Evolutionary conservation across 1,140 invertebrate species (phyloP).

Genomic region (Tetramorium alpestre): DNA sequence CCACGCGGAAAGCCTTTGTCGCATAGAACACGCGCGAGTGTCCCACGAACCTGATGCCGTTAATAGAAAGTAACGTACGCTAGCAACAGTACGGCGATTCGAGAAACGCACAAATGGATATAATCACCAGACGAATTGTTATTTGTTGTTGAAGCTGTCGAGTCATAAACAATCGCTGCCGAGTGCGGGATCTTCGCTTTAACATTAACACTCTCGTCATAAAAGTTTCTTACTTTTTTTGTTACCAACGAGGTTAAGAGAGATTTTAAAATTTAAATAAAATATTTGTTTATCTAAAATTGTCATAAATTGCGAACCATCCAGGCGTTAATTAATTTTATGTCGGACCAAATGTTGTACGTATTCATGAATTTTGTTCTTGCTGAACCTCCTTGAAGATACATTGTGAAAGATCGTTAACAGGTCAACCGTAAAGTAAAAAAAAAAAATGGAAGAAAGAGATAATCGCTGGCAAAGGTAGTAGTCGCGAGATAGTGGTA

Average conservation of each 20-base stretch:
- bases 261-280: neutral
- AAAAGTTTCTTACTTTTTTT: neutral
- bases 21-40: conserved; percentile 34
- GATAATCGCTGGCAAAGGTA: conserved; percentile 22
- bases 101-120: conserved; percentile 15
- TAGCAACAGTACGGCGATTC: neutral
- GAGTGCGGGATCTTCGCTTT: neutral
- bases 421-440: conserved; percentile 25
- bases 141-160: neutral
- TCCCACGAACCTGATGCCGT: conserved; percentile 26
- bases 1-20: conserved; percentile 56
- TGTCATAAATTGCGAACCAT: neutral
- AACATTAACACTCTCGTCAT: neutral
- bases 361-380: neutral
- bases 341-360: neutral
- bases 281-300: neutral
- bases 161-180: neutral
- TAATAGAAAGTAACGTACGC: conserved; percentile 36
- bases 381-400: neutral
- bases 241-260: neutral
- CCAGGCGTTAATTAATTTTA: neutral
- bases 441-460: conserved; percentile 9
- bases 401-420: neutral
- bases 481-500: conserved; percentile 16
- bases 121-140: neutral